Evolutionary conservation across 2,113 vertebrate species (phyloP), one percentile per base, ranked within the genome.

Genomic region (Beaufortia kweichowensis): DNA sequence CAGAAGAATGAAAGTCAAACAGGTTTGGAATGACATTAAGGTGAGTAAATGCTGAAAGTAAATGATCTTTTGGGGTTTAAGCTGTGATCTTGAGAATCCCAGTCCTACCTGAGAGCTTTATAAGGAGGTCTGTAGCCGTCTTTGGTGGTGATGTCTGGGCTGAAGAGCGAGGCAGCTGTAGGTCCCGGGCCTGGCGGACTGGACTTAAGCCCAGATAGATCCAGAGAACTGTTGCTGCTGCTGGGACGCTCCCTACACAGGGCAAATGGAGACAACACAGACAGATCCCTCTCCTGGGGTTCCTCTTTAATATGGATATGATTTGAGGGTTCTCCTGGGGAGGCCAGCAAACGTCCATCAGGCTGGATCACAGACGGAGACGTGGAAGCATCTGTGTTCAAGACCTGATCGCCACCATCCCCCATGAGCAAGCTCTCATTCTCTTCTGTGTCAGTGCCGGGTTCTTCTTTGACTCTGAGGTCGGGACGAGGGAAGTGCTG

Each of bases 51-150:
- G 33, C 5, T 4, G 33, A n/a, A n/a, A n/a, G n/a, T n/a, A n/a
- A n/a, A n/a, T n/a, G n/a, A n/a, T n/a, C n/a, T n/a, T n/a, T n/a
- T n/a, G n/a, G n/a, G n/a, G n/a, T n/a, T n/a, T n/a, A n/a, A n/a
- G n/a, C n/a, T n/a, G n/a, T n/a, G n/a, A n/a, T n/a, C n/a, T n/a
- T n/a, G n/a, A n/a, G n/a, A n/a, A n/a, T 24, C 35, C 23, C 64
- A 15, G 4, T 33, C 80, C 41, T 90, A 99, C 97, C 97, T 91
- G 97, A 99, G 82, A 99, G 93, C 91, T 98, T 98, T 92, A 99
- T 98, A 78, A 99, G 96, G 91, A 98, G 95, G 90, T 99, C 96
- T 39, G 97, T 98, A 79, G 97, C 97, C 68, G 95, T 97, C 93
- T 98, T n/a, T 99, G 85, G 96, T 96, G 70, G 92, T 96, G 90